Evolutionary conservation across 2,888 invertebrate genomes (phyloP), one percentile per base, ranked within the genome.

Genomic region (Hartigia nigra): DNA sequence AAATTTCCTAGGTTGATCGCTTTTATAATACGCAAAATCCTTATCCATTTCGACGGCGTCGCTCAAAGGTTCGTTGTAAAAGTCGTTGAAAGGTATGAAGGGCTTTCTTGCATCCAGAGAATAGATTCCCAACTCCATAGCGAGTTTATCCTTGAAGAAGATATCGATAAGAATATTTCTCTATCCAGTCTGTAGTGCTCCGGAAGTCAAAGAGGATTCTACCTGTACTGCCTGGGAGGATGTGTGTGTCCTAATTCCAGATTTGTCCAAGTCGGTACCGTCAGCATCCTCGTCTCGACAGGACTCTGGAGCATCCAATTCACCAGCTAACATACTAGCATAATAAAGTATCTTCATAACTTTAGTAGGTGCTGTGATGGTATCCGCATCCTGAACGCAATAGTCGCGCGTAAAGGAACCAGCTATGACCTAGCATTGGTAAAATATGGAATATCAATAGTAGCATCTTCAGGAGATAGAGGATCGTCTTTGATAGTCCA

Each of bases 41-140:
- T 96, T 95, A 91, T 98, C 97, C 96, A 98, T 98, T 93, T 98
- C 97, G 82, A 98, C 95, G 79, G 95, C 95, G 91, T 98, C 98
- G 92, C 98, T 98, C 76, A 98, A 93, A 1, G 97, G 96, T 91
- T 98, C 98, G 91, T 98, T 98, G 92, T 98, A 97, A 92, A 98
- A 98, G 88, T 98, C 98, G 82, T 96, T 95, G 88, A 96, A 97
- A 79, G 97, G 95, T 90, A 98, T 94, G 87, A 95, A 94, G 69
- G 98, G 98, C 88, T 94, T 95, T 76, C 97, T 94, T 90, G 97
- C 96, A 90, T 98, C 97, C 87, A 97, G 92, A 34, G 95, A 94
- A 88, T 95, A 94, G 84, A 97, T 93, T 86, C 95, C 95, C 87
- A 98, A 93, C 92, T 95, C 96, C 83, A 94, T 92, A 82, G 95